Evolutionary conservation across 2,888 invertebrate genomes (phyloP), one percentile per base, ranked within the genome.

Genomic region (Drosophila subsilvestris): DNA sequence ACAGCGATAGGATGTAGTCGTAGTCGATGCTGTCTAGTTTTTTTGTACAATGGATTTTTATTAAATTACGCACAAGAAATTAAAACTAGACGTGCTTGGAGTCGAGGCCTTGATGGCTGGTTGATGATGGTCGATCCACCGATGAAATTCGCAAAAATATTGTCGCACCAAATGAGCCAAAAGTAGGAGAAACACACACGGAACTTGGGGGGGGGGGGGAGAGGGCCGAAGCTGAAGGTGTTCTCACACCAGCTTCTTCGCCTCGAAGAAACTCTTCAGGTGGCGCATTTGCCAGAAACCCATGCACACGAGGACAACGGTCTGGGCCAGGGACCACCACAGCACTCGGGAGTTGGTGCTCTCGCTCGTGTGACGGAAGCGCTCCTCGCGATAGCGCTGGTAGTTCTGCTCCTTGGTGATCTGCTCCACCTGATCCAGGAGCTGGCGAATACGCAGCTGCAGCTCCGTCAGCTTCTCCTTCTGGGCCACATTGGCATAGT

Each of bases 271-370:
- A 89, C 97, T 97, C 94, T 99, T 99, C 79, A 99, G 94, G 94
- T 99, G 99, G 89, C 96, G 95, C 98, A 99, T 99, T 93, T 99
- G 99, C 99, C 99, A 99, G 79, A 98, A 96, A 17, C 99, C 99
- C 94, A 99, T 99, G 37, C 94, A 93, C 0, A 99, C 93, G 12
- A 99, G 94, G 47, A 99, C 97, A 59, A 95, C 94, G 0, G 98
- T 97, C 93, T 99, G 99, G 0, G 96, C 95, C 14, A 98, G 93
- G 61, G 98, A 98, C 99, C 99, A 99, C 97, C 98, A 99, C 27
- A 99, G 93, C 0, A 98, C 98, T 77, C 98, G 94, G 58, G 96
- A 95, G 92, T 99, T 98, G 60, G 99, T 99, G 92, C 98, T 99
- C 93, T 99, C 99, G 75, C 98, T 98, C 0, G 99, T 99, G 92